These are phyloP conservation scores for Pipistrellus kuhlii DNA, from an alignment of 2,797 vertebrate genomes.

Conservation along the genomic window DNA sequence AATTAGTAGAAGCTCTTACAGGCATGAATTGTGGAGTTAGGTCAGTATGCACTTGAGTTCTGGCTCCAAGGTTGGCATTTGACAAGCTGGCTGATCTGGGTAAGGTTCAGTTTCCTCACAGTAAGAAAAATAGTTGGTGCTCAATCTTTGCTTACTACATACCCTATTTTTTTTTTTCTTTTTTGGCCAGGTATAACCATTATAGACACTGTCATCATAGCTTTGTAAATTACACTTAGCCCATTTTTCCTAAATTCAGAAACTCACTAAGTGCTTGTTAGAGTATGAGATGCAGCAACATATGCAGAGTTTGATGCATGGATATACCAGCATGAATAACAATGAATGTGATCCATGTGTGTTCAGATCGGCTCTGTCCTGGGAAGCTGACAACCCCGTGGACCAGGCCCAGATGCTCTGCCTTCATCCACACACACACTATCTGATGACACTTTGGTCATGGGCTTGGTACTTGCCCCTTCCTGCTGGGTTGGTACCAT, in stretches of 20 bases:
- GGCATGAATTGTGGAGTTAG: neutral
- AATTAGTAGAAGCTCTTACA: neutral
- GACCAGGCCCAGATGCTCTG: neutral
- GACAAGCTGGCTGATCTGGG: neutral
- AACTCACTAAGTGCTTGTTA: neutral
- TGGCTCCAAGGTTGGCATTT: neutral
- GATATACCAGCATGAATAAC: rapidly evolving
- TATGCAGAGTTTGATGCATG: rapidly evolving
- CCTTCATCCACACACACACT: neutral
- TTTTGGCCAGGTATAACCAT: neutral
- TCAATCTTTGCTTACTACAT: neutral
- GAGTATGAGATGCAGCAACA: neutral
- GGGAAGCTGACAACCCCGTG: neutral
- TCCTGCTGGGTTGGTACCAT: neutral
- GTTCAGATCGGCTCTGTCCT: neutral
- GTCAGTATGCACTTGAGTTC: neutral
- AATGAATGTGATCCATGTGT: neutral
- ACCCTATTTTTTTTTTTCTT: neutral
- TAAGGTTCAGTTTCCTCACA: neutral
- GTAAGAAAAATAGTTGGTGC: neutral
- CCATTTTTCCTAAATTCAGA: neutral
- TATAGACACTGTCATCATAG: neutral
- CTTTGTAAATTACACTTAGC: neutral
- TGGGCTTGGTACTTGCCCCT: neutral
- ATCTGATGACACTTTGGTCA: neutral